Base-by-base conservation (phyloP, 2,113 vertebrate genomes). In the Seriola rivoliana region DNA sequence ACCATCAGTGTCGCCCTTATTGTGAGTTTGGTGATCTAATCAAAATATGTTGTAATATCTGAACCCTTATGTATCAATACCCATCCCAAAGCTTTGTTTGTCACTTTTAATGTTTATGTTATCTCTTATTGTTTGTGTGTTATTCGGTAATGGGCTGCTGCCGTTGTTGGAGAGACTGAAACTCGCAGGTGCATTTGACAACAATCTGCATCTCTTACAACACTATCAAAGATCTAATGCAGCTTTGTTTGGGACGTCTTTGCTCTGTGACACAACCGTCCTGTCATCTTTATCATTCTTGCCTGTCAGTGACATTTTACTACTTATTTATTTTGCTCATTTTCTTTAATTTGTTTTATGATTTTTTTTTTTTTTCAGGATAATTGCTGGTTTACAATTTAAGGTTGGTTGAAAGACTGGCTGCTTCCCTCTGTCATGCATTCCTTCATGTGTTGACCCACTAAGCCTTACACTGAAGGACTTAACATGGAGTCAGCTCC, bases 271-370 rank as follows among this genome's bases (percentile, higher is more conserved):
- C 59, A 32, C 14, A 25, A 52, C 54, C 66, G 25, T 82, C 72
- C 73, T 16, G 50, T 78, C 25, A 1, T 29, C 40, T 77, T 58
- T 16, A 38, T 78, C 32, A 62, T 60, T 71, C 66, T 77, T 62
- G 60, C 77, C 68, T 78, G 38, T 87, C 19, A 1, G 8, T 79
- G 67, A 88, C 50, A 87, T 91, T 90, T 90, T 88, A 84, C 52
- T 38, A 8, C 38, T 34, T 88, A 89, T 89, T 91, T 90, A 84
- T 90, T 90, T 89, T 74, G 19, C 38, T 81, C 29, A 7, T 66
- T 84, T 82, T 60, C 62, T 87, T 82, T 85, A 14, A 60, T 88
- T 90, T 82, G 17, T 75, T 78, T 71, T n/a, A 19, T 62, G 76
- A 66, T 87, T 58, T 21, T 62, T 76, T 82, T 50, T 16, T 60